Conservation (phyloP, 2,888 invertebrate species). For the Abscondita cerata region DNA sequence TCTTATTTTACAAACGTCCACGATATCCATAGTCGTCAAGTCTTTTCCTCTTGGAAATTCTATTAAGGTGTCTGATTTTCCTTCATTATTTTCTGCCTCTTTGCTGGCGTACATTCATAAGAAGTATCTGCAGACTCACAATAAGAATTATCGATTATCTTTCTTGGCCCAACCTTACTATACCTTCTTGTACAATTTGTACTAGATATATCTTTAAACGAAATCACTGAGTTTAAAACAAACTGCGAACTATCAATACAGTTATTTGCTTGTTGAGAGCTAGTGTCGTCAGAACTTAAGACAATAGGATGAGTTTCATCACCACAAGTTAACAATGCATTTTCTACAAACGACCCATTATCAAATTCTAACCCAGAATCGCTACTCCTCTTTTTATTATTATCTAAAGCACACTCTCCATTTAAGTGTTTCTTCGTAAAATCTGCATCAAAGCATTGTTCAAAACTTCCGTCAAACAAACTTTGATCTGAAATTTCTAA, state of each 20-base stretch:
- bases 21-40: conserved; percentile 60
- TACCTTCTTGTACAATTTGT: no score
- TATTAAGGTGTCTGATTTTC: neutral
- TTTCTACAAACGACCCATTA: conserved; percentile 32
- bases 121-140: no score
- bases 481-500: conserved; percentile 43
- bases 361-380: conserved; percentile 31
- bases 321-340: conserved; percentile 35
- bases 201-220: no score
- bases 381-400: conserved; percentile 6
- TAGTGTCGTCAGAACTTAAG: conserved; percentile 2
- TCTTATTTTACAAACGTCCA: conserved; percentile 61
- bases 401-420: neutral
- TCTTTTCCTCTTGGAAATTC: conserved; percentile 38
- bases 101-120: conserved; percentile 36
- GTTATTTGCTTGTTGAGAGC: conserved; percentile 22
- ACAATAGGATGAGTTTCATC: neutral
- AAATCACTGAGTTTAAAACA: conserved; percentile 4
- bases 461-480: conserved; percentile 50
- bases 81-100: conserved; percentile 42
- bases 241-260: conserved; percentile 29
- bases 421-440: neutral
- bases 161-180: no score
- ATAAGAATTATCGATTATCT: no score
- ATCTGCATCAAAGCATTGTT: conserved; percentile 22